These are phyloP conservation scores for Rhea pennata DNA, from an alignment of 2,113 vertebrate genomes.

Conservation along the genomic window DNA sequence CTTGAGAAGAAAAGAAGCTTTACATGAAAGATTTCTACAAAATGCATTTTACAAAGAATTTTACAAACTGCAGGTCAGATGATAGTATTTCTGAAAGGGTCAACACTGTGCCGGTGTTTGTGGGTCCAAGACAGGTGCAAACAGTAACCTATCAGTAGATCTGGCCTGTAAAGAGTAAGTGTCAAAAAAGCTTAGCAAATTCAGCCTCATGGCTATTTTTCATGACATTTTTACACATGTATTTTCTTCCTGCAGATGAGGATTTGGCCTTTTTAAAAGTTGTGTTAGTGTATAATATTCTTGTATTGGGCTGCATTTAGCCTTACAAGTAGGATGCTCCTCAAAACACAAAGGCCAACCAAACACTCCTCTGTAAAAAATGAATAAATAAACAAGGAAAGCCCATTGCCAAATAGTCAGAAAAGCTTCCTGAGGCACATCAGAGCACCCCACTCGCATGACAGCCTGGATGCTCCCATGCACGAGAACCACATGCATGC, in stretches of 20 bases:
- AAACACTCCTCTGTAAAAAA: not conserved
- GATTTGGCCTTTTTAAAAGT: slow-evolving; percentile 9
- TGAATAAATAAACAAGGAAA: not conserved
- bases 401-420: not conserved
- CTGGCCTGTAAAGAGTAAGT: not conserved
- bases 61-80: not conserved
- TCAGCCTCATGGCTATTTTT: not conserved
- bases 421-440: not conserved
- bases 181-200: not conserved
- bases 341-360: not conserved
- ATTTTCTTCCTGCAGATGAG: not conserved
- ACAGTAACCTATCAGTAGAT: not conserved
- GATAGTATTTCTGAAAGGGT: not conserved
- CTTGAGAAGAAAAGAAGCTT: not conserved
- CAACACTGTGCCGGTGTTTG: not conserved
- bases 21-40: not conserved
- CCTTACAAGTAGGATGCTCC: not conserved
- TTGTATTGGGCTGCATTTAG: not conserved
- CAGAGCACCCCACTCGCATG: not conserved
- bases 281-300: not conserved
- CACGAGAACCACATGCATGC: not conserved
- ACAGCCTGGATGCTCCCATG: accelerated
- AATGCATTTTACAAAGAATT: not conserved
- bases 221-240: not conserved
- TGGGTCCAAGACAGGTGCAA: slow-evolving; percentile 3